These are phyloP conservation scores for Torymus tubicola DNA, from an alignment of 2,888 invertebrate genomes.

Conservation along the genomic window DNA sequence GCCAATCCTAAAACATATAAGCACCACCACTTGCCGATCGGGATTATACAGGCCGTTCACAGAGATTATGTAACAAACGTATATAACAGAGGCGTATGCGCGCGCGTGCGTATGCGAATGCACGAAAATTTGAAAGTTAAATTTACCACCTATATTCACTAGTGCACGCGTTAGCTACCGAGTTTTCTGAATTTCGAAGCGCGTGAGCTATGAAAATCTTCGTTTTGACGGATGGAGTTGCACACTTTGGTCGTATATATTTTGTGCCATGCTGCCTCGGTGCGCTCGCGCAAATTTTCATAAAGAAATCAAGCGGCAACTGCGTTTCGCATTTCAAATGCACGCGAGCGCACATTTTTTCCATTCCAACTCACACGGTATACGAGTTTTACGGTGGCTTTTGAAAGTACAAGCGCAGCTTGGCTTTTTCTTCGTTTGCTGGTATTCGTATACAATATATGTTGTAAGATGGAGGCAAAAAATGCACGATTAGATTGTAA, in stretches of 20 bases:
- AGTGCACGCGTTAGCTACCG: background rate
- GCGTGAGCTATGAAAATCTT: background rate
- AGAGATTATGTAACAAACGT: no score
- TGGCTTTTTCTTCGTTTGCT: background rate
- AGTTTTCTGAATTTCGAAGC: background rate
- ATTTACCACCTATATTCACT: background rate
- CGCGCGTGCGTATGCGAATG: background rate
- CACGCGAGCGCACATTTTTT: background rate
- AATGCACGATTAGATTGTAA: conserved; percentile 46
- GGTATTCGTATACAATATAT: background rate
- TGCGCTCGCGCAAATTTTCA: background rate
- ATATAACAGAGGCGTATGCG: no score
- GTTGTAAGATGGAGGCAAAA: conserved; percentile 1
- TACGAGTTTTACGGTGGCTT: background rate
- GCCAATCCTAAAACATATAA: no score
- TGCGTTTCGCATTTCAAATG: conserved; percentile 14
- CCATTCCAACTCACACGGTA: background rate
- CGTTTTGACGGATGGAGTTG: background rate
- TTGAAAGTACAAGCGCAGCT: conserved; percentile 5
- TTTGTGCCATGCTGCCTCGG: background rate
- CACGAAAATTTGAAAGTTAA: conserved; percentile 46
- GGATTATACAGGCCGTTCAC: no score
- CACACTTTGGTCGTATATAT: background rate
- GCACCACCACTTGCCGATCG: no score
- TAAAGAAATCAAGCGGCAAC: background rate